Evolutionary conservation across 92 coral and sea anemone genomes (phyloP).

Genomic region (Zoanthus sansibaricus): DNA sequence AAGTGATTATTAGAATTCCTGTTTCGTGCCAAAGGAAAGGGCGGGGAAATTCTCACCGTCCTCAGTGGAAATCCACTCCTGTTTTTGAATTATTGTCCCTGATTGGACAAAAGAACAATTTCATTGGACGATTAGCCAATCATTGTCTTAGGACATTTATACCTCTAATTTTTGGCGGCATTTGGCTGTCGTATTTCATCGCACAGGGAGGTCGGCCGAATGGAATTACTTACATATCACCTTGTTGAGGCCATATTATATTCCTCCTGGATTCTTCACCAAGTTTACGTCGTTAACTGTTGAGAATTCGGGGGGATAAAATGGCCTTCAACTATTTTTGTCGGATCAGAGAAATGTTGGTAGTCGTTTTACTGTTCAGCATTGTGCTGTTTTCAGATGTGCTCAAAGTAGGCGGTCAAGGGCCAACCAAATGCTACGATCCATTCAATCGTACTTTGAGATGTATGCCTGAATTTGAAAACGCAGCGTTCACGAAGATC

Average conservation of each 20-base stretch:
- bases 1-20: constrained; percentile 7
- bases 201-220: constrained; percentile 56
- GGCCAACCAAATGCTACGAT: constrained; percentile 68
- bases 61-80: constrained; percentile 92
- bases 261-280: constrained; percentile 42
- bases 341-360: neutral
- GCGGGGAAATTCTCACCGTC: constrained; percentile 60
- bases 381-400: constrained; percentile 9
- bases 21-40: constrained; percentile 68
- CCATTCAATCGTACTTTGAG: constrained; percentile 66
- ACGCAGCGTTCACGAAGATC: constrained; percentile 85
- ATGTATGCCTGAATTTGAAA: constrained; percentile 95
- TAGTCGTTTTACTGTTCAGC: neutral
- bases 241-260: constrained; percentile 26
- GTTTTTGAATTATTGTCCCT: constrained; percentile 50
- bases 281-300: constrained; percentile 7
- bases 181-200: constrained; percentile 57
- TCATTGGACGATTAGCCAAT: constrained; percentile 60
- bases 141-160: constrained; percentile 19
- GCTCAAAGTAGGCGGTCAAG: constrained; percentile 37
- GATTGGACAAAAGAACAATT: constrained; percentile 67
- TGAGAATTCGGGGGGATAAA: constrained; percentile 29
- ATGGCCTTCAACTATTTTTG: constrained; percentile 29
- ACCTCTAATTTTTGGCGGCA: constrained; percentile 42
- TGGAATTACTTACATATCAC: constrained; percentile 64